Conservation (phyloP, 2,797 vertebrate genomes). For the Poeciliopsis turneri region DNA sequence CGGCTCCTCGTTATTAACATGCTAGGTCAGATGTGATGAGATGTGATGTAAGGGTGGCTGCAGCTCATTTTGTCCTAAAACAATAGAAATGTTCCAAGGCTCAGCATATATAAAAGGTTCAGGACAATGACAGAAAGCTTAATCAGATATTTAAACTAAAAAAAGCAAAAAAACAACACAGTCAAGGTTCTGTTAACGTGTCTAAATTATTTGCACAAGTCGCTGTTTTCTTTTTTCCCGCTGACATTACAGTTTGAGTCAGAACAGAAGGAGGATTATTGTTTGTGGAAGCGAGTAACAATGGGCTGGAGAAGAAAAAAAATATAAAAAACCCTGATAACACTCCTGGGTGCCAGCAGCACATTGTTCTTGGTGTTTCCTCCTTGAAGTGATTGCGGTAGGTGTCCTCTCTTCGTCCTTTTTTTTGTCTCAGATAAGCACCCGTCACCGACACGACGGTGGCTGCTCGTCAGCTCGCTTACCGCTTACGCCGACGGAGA, state of each 20-base stretch:
- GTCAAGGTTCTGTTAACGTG: slow-evolving; percentile 20
- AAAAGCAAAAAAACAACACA: background rate
- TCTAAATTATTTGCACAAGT: slow-evolving; percentile 22
- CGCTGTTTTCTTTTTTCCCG: slow-evolving; percentile 7
- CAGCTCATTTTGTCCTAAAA: slow-evolving; percentile 39
- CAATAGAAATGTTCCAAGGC: slow-evolving; percentile 23
- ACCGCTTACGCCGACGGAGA: slow-evolving; percentile 25
- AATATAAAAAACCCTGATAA: slow-evolving; percentile 9
- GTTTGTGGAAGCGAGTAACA: slow-evolving; percentile 55
- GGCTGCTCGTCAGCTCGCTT: slow-evolving; percentile 59
- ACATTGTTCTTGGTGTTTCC: slow-evolving; percentile 47
- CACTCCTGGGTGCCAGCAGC: slow-evolving; percentile 47
- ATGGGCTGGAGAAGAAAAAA: slow-evolving; percentile 40
- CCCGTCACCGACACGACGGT: slow-evolving; percentile 62
- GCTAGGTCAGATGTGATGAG: slow-evolving; percentile 23
- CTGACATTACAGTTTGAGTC: slow-evolving; percentile 54
- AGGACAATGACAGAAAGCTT: slow-evolving; percentile 36
- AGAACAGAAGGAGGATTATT: slow-evolving; percentile 47
- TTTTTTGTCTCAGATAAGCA: slow-evolving; percentile 66
- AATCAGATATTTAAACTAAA: slow-evolving; percentile 27
- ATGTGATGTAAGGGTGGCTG: slow-evolving; percentile 38
- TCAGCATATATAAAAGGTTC: slow-evolving; percentile 43
- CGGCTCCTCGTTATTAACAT: slow-evolving; percentile 44
- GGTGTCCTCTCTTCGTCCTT: slow-evolving; percentile 30
- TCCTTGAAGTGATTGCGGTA: slow-evolving; percentile 45